These are phyloP conservation scores for Ammodytes marinus DNA, from an alignment of 2,113 vertebrate species.

Conservation along the genomic window DNA sequence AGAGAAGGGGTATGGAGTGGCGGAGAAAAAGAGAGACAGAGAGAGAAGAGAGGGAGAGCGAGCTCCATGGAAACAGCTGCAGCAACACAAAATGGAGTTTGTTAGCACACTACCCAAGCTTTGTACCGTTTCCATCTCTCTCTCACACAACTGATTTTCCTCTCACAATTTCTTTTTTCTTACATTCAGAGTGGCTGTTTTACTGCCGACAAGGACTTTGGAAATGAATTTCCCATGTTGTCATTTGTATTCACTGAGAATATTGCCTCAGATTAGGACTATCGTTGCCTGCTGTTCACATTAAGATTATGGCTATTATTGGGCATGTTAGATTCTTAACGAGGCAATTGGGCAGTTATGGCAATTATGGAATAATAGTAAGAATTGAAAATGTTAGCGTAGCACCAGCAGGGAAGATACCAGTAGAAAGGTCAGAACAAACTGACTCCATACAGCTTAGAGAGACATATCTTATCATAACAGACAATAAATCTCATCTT, in stretches of 20 bases:
- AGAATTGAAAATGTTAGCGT: background rate
- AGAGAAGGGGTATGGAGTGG: conserved; percentile 18
- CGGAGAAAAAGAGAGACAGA: conserved; percentile 33
- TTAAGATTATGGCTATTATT: background rate
- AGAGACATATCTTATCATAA: background rate
- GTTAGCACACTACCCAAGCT: conserved; percentile 75
- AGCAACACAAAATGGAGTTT: conserved; percentile 81
- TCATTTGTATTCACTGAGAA: conserved; percentile 39
- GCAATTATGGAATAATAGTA: background rate
- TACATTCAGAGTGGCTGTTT: conserved; percentile 53
- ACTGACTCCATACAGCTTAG: background rate
- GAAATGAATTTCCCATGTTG: conserved; percentile 46
- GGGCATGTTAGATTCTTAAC: too few relatives aligned
- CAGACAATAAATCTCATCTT: background rate
- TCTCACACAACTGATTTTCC: conserved; percentile 62
- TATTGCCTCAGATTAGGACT: conserved; percentile 32
- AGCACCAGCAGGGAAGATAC: background rate
- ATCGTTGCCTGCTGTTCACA: conserved; percentile 23
- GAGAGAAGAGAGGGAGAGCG: conserved; percentile 54
- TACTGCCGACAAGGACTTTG: conserved; percentile 39
- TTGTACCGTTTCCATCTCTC: conserved; percentile 72
- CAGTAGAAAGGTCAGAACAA: background rate
- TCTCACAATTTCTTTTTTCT: conserved; percentile 46
- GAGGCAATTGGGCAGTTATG: too few relatives aligned
- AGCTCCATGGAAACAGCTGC: conserved; percentile 82